Evolutionary conservation across 2,888 invertebrate species (phyloP).

Genomic region (Trilocha varians): DNA sequence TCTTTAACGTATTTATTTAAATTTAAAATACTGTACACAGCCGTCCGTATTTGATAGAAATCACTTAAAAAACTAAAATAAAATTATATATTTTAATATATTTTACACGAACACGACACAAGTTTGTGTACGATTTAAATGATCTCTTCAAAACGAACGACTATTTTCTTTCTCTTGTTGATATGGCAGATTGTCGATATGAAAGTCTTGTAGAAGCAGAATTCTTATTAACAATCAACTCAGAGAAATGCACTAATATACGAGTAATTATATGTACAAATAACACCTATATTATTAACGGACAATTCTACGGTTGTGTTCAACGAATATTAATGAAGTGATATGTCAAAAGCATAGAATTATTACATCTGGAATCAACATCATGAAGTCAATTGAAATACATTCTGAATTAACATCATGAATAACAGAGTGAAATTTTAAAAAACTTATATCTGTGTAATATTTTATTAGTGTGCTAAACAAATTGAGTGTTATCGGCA

Average conservation of each 20-base stretch:
- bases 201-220: slow-evolving; percentile 64
- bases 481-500: too few relatives aligned
- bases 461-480: too few relatives aligned
- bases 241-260: slow-evolving; percentile 60
- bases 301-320: background rate
- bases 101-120: slow-evolving; percentile 25
- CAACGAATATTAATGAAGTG: too few relatives aligned
- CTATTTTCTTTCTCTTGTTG: slow-evolving; percentile 65
- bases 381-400: too few relatives aligned
- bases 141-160: slow-evolving; percentile 53
- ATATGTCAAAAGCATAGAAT: too few relatives aligned
- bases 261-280: slow-evolving; percentile 45
- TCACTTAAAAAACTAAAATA: slow-evolving; percentile 44
- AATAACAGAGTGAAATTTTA: too few relatives aligned
- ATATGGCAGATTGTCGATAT: slow-evolving; percentile 82
- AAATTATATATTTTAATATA: slow-evolving; percentile 14
- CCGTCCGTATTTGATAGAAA: slow-evolving; percentile 49
- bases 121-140: slow-evolving; percentile 32
- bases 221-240: slow-evolving; percentile 36
- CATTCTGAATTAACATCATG: too few relatives aligned
- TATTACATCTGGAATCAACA: too few relatives aligned
- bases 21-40: slow-evolving; percentile 86
- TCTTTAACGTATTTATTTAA: slow-evolving; percentile 81
- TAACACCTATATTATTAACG: slow-evolving; percentile 19
- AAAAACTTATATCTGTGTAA: too few relatives aligned